Percentiles rank a stretch among this genome's conserved stretches.
Conservation (phyloP, 2,113 vertebrate species). For the Hippocampus guttulatus region DNA sequence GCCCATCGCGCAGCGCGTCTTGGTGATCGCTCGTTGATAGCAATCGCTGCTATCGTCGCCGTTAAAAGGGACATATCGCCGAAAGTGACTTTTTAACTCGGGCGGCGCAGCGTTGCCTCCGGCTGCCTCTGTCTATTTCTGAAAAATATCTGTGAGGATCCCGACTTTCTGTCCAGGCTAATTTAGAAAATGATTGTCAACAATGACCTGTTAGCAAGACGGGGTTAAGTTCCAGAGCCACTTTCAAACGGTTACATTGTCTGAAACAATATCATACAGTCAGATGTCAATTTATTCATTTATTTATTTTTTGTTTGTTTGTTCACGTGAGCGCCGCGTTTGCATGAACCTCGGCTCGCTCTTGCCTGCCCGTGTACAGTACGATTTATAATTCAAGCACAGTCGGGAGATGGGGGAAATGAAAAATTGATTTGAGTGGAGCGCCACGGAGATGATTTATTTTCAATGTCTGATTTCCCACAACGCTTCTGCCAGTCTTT, state of each 20-base stretch:
- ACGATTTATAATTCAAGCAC: slow-evolving; percentile 59
- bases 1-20: slow-evolving; percentile 10
- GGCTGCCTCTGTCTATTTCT: too few relatives aligned
- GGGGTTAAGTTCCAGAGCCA: too few relatives aligned
- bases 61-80: not conserved
- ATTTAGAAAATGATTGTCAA: too few relatives aligned
- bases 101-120: too few relatives aligned
- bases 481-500: slow-evolving; percentile 33
- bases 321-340: slow-evolving; percentile 10
- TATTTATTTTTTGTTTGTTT: slow-evolving; percentile 10
- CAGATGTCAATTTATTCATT: too few relatives aligned
- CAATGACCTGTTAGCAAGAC: too few relatives aligned
- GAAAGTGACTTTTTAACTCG: not conserved
- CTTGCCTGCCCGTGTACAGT: not conserved
- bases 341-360: not conserved
- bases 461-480: slow-evolving; percentile 24
- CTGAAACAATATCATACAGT: too few relatives aligned
- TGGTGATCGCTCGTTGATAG: slow-evolving; percentile 25
- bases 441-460: not conserved
- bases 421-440: slow-evolving; percentile 53
- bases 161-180: too few relatives aligned
- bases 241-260: too few relatives aligned
- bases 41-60: slow-evolving; percentile 8
- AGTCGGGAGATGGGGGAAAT: slow-evolving; percentile 38
- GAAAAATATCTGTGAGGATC: too few relatives aligned